Conservation (phyloP, 2,888 invertebrate species). For the Drosophila barbarae region DNA sequence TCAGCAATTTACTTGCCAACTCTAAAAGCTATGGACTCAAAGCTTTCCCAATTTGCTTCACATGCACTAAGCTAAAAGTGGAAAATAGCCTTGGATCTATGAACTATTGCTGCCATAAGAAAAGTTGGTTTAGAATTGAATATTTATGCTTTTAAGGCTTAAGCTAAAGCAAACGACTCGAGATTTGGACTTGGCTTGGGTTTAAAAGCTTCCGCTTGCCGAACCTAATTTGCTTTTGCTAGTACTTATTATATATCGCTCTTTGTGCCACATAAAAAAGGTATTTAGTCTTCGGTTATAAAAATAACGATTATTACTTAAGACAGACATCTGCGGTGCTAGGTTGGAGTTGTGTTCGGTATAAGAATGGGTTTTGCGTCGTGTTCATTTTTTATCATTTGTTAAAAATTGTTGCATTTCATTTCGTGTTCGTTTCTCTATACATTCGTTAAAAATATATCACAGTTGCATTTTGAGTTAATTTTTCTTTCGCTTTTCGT, state of each 20-base stretch:
- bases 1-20: not conserved
- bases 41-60: not conserved
- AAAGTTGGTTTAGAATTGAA: not conserved
- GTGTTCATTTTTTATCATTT: slow-evolving; percentile 14
- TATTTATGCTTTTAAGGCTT: not conserved
- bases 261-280: slow-evolving; percentile 38
- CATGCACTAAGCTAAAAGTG: not conserved
- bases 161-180: not conserved
- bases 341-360: slow-evolving; percentile 42
- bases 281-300: slow-evolving; percentile 34
- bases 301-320: slow-evolving; percentile 56
- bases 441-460: slow-evolving; percentile 62
- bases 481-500: slow-evolving; percentile 35
- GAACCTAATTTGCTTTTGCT: not conserved
- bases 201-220: not conserved
- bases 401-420: slow-evolving; percentile 41
- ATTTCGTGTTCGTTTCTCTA: slow-evolving; percentile 47
- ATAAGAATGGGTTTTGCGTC: slow-evolving; percentile 39
- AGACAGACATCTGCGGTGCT: slow-evolving; percentile 36
- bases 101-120: not conserved
- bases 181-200: slow-evolving; percentile 3
- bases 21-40: not conserved
- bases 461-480: slow-evolving; percentile 70
- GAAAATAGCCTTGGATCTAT: not conserved
- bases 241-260: slow-evolving; percentile 5